Percentiles rank a stretch among this genome's conserved stretches.
Conservation (phyloP, 2,113 vertebrate genomes). For the Calidris pygmaea region DNA sequence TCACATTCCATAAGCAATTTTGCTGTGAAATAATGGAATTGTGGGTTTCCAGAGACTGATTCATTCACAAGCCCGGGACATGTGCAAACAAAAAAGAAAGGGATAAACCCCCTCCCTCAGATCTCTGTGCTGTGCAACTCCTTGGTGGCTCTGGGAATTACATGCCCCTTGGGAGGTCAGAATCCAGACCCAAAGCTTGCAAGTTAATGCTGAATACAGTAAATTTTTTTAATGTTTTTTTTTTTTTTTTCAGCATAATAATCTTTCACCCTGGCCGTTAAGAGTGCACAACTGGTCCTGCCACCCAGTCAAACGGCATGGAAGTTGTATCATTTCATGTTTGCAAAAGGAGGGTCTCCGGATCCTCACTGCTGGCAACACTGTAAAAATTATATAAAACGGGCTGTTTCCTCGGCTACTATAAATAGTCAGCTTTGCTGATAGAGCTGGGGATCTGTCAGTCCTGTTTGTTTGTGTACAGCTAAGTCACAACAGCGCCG, state of each 20-base stretch:
- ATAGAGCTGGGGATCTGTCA: background rate
- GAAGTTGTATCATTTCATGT: background rate
- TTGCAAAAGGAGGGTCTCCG: background rate
- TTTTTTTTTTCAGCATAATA: background rate
- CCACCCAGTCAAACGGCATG: rapidly evolving
- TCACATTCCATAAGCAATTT: background rate
- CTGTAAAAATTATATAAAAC: background rate
- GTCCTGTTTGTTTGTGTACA: conserved; percentile 5
- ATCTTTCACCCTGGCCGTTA: background rate
- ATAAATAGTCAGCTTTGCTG: background rate
- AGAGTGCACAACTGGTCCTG: background rate
- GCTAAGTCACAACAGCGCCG: background rate
- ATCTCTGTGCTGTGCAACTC: background rate
- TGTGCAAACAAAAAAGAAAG: background rate
- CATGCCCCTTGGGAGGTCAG: background rate
- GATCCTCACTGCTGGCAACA: background rate
- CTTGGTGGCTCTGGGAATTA: background rate
- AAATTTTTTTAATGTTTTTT: background rate
- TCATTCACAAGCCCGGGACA: background rate
- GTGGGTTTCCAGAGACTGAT: background rate
- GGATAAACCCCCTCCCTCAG: background rate
- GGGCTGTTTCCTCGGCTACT: background rate
- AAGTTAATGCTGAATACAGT: background rate
- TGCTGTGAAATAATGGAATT: background rate
- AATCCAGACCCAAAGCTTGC: background rate